These are phyloP conservation scores for Ochropleura leucogaster DNA, from an alignment of 2,888 invertebrate species.

Conservation along the genomic window DNA sequence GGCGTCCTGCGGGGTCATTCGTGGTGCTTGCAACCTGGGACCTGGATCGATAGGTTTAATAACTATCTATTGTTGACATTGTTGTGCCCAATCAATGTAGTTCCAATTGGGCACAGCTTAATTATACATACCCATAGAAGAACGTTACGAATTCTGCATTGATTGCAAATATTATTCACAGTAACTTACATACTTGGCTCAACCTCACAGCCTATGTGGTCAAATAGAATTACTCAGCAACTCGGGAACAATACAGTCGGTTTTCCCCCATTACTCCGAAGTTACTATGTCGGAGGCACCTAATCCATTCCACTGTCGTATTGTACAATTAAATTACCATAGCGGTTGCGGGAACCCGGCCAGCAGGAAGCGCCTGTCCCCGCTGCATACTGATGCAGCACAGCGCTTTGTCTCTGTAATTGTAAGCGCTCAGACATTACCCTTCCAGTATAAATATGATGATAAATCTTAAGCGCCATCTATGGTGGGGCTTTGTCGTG, in stretches of 20 bases:
- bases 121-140: constrained; percentile 1
- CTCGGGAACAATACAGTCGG: constrained; percentile 70
- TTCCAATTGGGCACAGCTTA: not conserved
- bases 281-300: constrained; percentile 68
- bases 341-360: constrained; percentile 83
- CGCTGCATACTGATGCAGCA: constrained; percentile 82
- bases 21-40: not conserved
- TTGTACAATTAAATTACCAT: constrained; percentile 87
- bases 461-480: constrained; percentile 28
- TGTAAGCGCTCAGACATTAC: constrained; percentile 44
- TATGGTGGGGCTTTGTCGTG: not conserved
- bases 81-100: not conserved
- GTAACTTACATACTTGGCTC: constrained; percentile 28
- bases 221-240: constrained; percentile 58
- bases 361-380: constrained; percentile 82
- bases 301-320: constrained; percentile 76
- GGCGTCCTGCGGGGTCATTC: not conserved
- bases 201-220: constrained; percentile 37
- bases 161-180: constrained; percentile 46
- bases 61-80: not conserved
- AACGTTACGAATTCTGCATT: not conserved
- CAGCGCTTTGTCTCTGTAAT: constrained; percentile 65
- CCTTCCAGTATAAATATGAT: constrained; percentile 28
- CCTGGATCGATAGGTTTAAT: not conserved
- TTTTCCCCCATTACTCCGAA: constrained; percentile 72